Evolutionary conservation across 2,797 vertebrate species (phyloP), one percentile per base, ranked within the genome.

Genomic region (Tragelaphus oryx): DNA sequence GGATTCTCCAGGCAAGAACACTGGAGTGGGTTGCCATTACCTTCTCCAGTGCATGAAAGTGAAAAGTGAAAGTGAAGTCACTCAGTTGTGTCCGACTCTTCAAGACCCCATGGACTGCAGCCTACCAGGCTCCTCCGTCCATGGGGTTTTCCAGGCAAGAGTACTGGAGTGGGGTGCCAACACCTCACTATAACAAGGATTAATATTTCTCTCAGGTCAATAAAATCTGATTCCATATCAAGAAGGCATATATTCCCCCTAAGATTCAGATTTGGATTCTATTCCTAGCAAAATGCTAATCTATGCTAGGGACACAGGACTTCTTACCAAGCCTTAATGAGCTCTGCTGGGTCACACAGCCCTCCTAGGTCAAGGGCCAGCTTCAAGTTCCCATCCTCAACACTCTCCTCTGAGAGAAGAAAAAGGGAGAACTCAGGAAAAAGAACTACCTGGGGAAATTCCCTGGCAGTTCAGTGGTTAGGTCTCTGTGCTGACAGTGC

Each of bases 161-260:
- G 46, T 10, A 46, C 10, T 11, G 46, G 46, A 46, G 46, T 46
- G 46, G 46, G 46, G 46, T 46, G 46, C 46, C 46, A 46, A 62
- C 28, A 52, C 4, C 16, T 87, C 26, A 12, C 28, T 52, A 84
- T 37, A 90, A 22, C 12, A 52, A 74, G 48, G 59, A 78, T 79
- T 89, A 57, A 79, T 57, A 92, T 95, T 94, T 82, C 81, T 62
- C 60, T 20, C 60, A 93, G 60, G 33, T 82, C 74, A 84, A 52
- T 85, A 93, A 84, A 86, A 86, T 18, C 55, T 26, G 46, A 57
- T 91, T 93, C 89, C 44, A 54, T 84, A 71, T 55, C 85, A 87
- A 87, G 78, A 87, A 94, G 82, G n/a, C 60, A 46, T 76, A 62
- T 81, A 60, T 71, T 79, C 20, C 44, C 33, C 50, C 33, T 65